These are phyloP conservation scores for Lutraria rhynchaena DNA, from an alignment of 1,140 invertebrate species.

Conservation along the genomic window DNA sequence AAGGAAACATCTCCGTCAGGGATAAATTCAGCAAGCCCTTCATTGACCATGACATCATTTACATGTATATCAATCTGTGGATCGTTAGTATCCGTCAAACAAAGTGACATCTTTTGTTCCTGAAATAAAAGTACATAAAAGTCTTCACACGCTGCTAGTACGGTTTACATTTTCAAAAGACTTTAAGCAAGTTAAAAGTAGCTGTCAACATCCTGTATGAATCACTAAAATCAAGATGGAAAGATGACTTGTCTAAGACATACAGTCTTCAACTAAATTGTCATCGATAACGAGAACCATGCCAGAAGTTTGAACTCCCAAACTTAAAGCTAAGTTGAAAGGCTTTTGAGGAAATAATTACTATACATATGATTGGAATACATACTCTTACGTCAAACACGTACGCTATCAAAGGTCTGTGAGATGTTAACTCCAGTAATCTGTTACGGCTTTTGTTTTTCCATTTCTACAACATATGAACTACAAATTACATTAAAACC, in stretches of 20 bases:
- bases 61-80: conserved; percentile 70
- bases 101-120: conserved; percentile 75
- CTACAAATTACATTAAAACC: no score
- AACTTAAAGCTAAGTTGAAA: no score
- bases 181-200: no score
- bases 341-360: no score
- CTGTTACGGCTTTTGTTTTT: conserved; percentile 19
- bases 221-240: no score
- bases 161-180: no score
- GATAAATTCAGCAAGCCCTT: conserved; percentile 70
- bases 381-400: conserved; percentile 34
- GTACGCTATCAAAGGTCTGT: conserved; percentile 27
- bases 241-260: no score
- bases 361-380: no score
- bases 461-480: conserved; percentile 40
- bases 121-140: conserved; percentile 51
- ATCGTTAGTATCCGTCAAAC: conserved; percentile 72
- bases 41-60: conserved; percentile 73
- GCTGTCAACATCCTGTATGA: no score
- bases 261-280: no score
- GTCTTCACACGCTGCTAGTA: not conserved
- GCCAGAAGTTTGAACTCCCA: no score
- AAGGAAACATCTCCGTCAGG: conserved; percentile 44
- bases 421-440: conserved; percentile 32
- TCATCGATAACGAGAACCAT: no score